Conservation (phyloP, 2,113 vertebrate genomes). For the Lagopus leucura region DNA sequence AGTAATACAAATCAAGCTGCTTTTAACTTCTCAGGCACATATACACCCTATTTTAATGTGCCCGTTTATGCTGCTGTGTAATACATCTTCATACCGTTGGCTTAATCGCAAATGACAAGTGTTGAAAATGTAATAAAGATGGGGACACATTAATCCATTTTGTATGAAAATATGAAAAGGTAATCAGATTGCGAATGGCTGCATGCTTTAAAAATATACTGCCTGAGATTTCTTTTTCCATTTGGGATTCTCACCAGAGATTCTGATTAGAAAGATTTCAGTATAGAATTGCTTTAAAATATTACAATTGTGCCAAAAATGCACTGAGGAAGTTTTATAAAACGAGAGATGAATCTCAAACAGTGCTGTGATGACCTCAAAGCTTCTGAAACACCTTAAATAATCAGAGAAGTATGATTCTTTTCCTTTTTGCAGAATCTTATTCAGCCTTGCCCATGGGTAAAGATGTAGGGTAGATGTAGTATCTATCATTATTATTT, state of each 20-base stretch:
- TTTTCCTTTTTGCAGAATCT: constrained; percentile 7
- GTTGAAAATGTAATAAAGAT: constrained; percentile 83
- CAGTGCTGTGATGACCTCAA: not conserved
- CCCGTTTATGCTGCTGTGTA: constrained; percentile 70
- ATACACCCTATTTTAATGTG: constrained; percentile 69
- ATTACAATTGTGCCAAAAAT: not conserved
- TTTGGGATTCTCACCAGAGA: constrained; percentile 44
- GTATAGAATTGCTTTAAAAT: constrained; percentile 30
- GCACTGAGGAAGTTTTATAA: constrained; percentile 7
- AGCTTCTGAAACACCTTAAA: constrained; percentile 39
- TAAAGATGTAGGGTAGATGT: not conserved
- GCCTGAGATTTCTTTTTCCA: constrained; percentile 62
- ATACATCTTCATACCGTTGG: constrained; percentile 79
- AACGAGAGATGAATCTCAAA: constrained; percentile 17
- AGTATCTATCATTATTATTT: not conserved
- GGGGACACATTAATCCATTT: constrained; percentile 81
- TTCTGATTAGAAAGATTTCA: constrained; percentile 63
- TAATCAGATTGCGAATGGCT: constrained; percentile 81
- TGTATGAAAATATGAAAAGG: constrained; percentile 82
- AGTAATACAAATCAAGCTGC: constrained; percentile 70
- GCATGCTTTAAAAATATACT: constrained; percentile 73
- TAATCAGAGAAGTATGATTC: constrained; percentile 18
- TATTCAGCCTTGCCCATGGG: not conserved
- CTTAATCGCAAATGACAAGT: constrained; percentile 82
- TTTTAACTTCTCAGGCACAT: constrained; percentile 64